These are phyloP conservation scores for Circaetus gallicus DNA, from an alignment of 2,113 vertebrate species.

Conservation along the genomic window DNA sequence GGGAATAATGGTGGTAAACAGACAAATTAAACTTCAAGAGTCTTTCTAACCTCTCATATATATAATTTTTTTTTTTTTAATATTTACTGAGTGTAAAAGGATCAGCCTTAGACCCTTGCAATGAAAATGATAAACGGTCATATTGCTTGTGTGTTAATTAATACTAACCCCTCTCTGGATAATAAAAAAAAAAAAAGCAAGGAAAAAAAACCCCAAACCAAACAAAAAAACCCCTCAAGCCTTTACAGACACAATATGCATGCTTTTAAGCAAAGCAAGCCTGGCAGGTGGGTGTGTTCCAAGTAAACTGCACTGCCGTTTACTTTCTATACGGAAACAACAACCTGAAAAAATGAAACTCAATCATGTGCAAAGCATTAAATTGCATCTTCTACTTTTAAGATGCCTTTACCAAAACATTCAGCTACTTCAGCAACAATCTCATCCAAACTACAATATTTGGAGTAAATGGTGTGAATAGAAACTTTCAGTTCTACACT, in stretches of 20 bases:
- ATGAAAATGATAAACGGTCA: background rate
- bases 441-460: slow-evolving; percentile 37
- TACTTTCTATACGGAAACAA: background rate
- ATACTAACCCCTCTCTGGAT: background rate
- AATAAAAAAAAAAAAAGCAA: accelerated
- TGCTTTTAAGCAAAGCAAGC: slow-evolving; percentile 22
- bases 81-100: background rate
- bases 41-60: background rate
- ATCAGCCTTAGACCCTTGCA: background rate
- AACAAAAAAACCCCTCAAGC: background rate
- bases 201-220: background rate
- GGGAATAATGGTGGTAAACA: slow-evolving; percentile 17
- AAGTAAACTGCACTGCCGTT: background rate
- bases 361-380: slow-evolving; percentile 48
- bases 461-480: slow-evolving; percentile 61
- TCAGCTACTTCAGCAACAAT: slow-evolving; percentile 48
- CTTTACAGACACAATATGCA: background rate
- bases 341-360: slow-evolving; percentile 26
- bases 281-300: slow-evolving; percentile 21
- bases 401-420: slow-evolving; percentile 48
- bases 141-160: slow-evolving; percentile 1
- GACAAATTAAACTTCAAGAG: slow-evolving; percentile 25
- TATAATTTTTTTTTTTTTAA: background rate
- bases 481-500: slow-evolving; percentile 34
- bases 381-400: slow-evolving; percentile 41